A percentile compares a stretch with the other conserved stretches of the same genome.
phyloP scores from a whole-genome alignment of 2,797 vertebrate species.

The Pempheris klunzingeri region DNA sequence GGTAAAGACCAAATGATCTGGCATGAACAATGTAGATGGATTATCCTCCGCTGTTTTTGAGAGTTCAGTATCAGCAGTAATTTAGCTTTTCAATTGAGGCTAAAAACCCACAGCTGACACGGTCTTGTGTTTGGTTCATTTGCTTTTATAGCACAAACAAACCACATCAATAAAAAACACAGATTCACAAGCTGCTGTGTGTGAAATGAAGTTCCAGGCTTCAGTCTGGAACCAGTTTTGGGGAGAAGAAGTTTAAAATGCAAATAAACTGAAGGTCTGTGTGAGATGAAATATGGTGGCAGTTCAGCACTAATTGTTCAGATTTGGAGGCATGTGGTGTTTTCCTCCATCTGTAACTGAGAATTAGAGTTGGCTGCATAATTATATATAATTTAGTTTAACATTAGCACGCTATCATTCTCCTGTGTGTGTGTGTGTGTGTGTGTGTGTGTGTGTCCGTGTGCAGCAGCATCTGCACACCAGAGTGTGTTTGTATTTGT shows the following conservation, averaged over 20 bases:
- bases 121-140: too few relatives aligned
- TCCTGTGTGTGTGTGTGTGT: neutral
- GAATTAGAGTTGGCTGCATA: slow-evolving; percentile 30
- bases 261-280: neutral
- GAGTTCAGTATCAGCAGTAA: too few relatives aligned
- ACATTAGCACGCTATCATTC: slow-evolving; percentile 7
- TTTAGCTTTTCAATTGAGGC: too few relatives aligned
- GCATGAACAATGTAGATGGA: too few relatives aligned
- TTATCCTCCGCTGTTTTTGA: too few relatives aligned
- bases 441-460: neutral
- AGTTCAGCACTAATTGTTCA: slow-evolving; percentile 31
- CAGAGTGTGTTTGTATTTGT: neutral
- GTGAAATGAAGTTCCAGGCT: too few relatives aligned
- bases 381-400: slow-evolving; percentile 38
- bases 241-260: neutral
- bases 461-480: neutral
- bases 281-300: slow-evolving; percentile 3
- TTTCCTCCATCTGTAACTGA: slow-evolving; percentile 40
- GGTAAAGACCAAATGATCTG: too few relatives aligned
- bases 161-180: neutral
- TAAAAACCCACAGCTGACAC: too few relatives aligned
- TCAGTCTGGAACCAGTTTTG: neutral
- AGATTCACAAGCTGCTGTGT: neutral
- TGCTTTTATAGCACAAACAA: too few relatives aligned
- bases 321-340: slow-evolving; percentile 20